Evolutionary conservation across 1,140 invertebrate genomes (phyloP), one percentile per base, ranked within the genome.

Genomic region (Mercenaria mercenaria): DNA sequence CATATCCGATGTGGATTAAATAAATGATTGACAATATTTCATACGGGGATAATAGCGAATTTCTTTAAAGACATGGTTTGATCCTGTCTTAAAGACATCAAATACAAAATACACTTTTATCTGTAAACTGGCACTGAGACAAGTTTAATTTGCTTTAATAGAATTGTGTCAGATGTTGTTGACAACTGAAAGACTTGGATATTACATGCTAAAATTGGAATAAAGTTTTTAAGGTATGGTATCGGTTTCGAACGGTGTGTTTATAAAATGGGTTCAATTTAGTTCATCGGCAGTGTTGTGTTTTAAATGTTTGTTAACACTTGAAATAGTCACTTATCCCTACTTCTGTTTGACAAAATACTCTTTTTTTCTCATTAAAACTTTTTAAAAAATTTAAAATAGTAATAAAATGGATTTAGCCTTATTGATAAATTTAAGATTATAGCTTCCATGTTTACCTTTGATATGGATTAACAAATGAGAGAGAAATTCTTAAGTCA

Each of bases 1-100:
- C 59, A 29, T 64, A 64, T 64, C 67, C 67, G 32, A 72, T 18
- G 13, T 72, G 67, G 67, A 72, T 72, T 72, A 39, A 72, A 39
- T 72, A 72, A 72, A 72, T 72, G 37, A 23, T 41, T 39, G 67
- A 72, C 67, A 72, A 72, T 26, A 72, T 72, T 72, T 37, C 59
- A 64, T 64, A 29, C n/a, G n/a, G n/a, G 59, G 59, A 64, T 64
- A 64, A 64, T 64, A 10, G 6, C 23, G 59, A n/a, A 4, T 64
- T n/a, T 64, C 26, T 64, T 64, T 64, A 64, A 64, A 29, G 59
- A 26, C 26, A 11, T 15, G 20, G n/a, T 64, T n/a, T 64, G 59
- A 64, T 64, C 59, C 59, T 64, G 29, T 64, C n/a, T 29, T 64
- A 64, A 64, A 26, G 59, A 64, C 59, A 15, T 3, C 59, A 64